These are phyloP conservation scores for Koerneria pararmatus DNA, from an alignment of 2,888 invertebrate species.

Conservation along the genomic window DNA sequence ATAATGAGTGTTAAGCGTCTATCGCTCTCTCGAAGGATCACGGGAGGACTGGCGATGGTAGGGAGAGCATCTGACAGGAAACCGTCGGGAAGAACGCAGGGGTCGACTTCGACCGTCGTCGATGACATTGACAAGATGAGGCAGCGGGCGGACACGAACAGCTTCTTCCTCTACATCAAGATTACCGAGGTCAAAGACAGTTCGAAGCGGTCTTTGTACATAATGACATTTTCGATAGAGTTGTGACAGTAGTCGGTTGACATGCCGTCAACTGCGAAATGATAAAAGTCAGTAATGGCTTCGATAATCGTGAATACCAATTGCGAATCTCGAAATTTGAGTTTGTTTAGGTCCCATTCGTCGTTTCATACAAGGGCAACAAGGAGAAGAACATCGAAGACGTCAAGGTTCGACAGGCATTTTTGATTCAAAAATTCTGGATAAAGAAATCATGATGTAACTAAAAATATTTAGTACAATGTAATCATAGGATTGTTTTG, in stretches of 20 bases:
- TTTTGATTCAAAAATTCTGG: too few relatives aligned
- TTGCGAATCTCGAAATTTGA: too few relatives aligned
- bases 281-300: too few relatives aligned
- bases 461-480: too few relatives aligned
- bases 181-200: slow-evolving; percentile 86
- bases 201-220: too few relatives aligned
- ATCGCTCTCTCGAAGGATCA: slow-evolving; percentile 11
- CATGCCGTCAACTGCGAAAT: too few relatives aligned
- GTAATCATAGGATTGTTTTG: too few relatives aligned
- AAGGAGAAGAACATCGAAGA: slow-evolving; percentile 97
- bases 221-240: too few relatives aligned
- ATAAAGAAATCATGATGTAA: too few relatives aligned
- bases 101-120: neutral
- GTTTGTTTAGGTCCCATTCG: slow-evolving; percentile 17
- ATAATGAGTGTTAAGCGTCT: neutral
- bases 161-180: slow-evolving; percentile 95
- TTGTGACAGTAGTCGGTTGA: too few relatives aligned
- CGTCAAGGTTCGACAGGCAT: too few relatives aligned
- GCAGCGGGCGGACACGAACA: slow-evolving; percentile 96
- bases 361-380: slow-evolving; percentile 69
- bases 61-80: slow-evolving; percentile 8
- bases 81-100: neutral
- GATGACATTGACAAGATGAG: slow-evolving; percentile 98
- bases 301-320: too few relatives aligned
- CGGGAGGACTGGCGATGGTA: slow-evolving; percentile 21